Conservation (phyloP, 1,140 invertebrate species). For the Neodiprion lecontei region DNA sequence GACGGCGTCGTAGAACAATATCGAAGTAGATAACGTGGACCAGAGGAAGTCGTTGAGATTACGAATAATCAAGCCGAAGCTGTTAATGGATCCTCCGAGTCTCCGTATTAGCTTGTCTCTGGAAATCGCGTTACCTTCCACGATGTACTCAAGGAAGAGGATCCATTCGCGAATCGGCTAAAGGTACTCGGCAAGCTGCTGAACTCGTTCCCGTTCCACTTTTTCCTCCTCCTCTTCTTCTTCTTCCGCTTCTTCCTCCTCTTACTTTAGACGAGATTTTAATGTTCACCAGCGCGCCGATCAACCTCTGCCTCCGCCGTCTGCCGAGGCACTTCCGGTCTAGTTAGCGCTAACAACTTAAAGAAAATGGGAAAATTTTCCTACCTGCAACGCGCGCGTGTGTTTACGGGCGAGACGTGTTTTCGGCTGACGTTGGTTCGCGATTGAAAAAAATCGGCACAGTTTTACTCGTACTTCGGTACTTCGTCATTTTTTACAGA, state of each 20-base stretch:
- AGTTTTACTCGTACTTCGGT: no score
- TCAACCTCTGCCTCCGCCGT: no score
- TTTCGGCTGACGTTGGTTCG: no score
- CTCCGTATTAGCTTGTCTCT: slow-evolving; percentile 31
- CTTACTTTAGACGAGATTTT: background rate
- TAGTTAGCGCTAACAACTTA: no score
- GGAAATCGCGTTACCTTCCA: slow-evolving; percentile 36
- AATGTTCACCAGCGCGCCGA: background rate
- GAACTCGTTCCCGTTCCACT: no score
- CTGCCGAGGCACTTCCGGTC: no score
- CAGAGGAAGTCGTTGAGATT: slow-evolving; percentile 9
- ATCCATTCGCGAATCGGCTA: background rate
- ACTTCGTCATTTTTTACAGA: no score
- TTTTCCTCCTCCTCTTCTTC: background rate
- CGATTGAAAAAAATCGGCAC: no score
- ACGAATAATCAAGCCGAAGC: slow-evolving; percentile 31
- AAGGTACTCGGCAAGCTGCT: background rate
- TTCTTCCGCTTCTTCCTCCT: background rate
- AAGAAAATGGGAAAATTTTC: no score
- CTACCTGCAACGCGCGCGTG: no score
- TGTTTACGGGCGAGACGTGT: no score
- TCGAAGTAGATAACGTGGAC: background rate
- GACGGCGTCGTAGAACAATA: background rate
- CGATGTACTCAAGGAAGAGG: background rate
- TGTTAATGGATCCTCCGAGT: slow-evolving; percentile 41